Base-by-base conservation (phyloP, 2,888 invertebrate genomes). In the Dinocampus coccinellae region DNA sequence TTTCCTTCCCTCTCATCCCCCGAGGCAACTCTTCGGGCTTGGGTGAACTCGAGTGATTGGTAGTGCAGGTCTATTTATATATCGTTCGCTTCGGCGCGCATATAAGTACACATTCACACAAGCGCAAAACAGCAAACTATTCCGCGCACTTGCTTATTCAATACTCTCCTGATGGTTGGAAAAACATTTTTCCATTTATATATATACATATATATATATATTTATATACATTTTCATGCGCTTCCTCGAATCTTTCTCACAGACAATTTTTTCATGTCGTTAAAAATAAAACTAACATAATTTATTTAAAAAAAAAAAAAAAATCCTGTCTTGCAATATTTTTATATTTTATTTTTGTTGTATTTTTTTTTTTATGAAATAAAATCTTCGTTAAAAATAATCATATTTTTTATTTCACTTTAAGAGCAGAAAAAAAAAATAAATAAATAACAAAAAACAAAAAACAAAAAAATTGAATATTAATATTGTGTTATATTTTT, bases 31-130 rank as follows among this genome's bases (percentile, higher is more conserved):
- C 47, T 47, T 47, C 7, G 47, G 47, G 16, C 20, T 47, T 16
- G 16, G 9, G 16, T 47, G 16, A 47, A 20, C 47, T 7, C 52
- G 33, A 26, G 52, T 64, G 63, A 64, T 64, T 64, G 63, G 63
- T 64, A 64, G 63, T 26, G 33, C 63, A 52, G 29, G 63, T 64
- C 63, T 64, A 64, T 64, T 64, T 64, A 64, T 64, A 64, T 64
- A 47, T 47, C 47, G 47, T 16, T 47, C 47, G 47, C 47, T 16
- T 16, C 47, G 3, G 7, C 29, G n/a, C n/a, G n/a, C n/a, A n/a
- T n/a, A n/a, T n/a, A n/a, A 39, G 1, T 16, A 4, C 47, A 9
- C n/a, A 47, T 47, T 16, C 47, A 47, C 9, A 47, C 52, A 26
- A 42, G 63, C 26, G 26, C 29, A 26, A 64, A 62, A 26, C 52